Percentiles rank a stretch among this genome's conserved stretches.
phyloP scores from a whole-genome alignment of 1,140 invertebrate species.

The Dufourea novaeangliae region DNA sequence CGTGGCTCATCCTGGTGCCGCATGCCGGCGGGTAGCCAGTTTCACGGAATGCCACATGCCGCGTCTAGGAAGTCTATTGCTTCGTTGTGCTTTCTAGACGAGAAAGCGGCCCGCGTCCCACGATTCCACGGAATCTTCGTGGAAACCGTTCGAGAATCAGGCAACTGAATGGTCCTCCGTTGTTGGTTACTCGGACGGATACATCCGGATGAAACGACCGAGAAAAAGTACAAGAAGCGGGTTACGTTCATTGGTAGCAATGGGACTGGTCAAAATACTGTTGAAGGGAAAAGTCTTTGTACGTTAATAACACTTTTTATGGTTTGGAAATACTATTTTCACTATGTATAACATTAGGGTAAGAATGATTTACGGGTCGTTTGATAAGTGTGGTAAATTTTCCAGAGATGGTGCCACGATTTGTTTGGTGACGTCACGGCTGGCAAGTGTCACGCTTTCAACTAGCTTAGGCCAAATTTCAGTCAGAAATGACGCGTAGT shows the following conservation, averaged over 20 bases:
- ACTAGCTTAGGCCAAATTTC: too few relatives aligned
- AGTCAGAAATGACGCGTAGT: too few relatives aligned
- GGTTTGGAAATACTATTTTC: too few relatives aligned
- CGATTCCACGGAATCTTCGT: constrained; percentile 37
- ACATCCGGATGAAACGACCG: constrained; percentile 16
- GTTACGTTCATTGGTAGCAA: background rate
- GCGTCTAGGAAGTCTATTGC: constrained; percentile 36
- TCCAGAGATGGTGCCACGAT: too few relatives aligned
- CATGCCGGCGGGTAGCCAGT: constrained; percentile 41
- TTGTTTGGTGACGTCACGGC: too few relatives aligned
- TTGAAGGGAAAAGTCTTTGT: too few relatives aligned
- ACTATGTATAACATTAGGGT: too few relatives aligned
- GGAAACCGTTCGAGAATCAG: constrained; percentile 22
- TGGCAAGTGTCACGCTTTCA: too few relatives aligned
- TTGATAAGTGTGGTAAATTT: too few relatives aligned
- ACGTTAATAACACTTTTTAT: too few relatives aligned
- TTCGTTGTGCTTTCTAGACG: constrained; percentile 55
- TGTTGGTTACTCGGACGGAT: background rate
- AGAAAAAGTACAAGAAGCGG: background rate
- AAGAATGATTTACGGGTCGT: too few relatives aligned
- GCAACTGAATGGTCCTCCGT: constrained; percentile 9
- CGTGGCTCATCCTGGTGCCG: constrained; percentile 36
- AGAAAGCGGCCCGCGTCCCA: constrained; percentile 46
- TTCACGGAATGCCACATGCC: constrained; percentile 48
- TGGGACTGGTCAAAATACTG: background rate